These are phyloP conservation scores for Actenoides lindsayi DNA, from an alignment of 2,113 vertebrate genomes.

Conservation along the genomic window DNA sequence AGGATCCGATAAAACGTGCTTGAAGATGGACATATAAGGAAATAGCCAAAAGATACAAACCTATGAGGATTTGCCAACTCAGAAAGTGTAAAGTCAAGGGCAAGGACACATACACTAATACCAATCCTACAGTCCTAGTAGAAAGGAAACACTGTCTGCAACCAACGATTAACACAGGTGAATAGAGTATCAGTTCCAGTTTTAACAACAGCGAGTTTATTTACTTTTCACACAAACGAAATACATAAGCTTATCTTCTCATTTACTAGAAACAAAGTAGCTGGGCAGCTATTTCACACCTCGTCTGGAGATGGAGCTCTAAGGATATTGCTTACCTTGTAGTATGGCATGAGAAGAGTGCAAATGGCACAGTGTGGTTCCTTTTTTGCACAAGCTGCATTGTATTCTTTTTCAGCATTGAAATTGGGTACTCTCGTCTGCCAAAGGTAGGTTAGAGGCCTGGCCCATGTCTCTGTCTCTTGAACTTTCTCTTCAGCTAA, in stretches of 20 bases:
- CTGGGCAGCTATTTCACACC: not conserved
- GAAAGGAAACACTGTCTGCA: not conserved
- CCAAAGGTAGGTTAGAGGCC: conserved; percentile 91
- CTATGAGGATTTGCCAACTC: not conserved
- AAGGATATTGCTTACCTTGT: conserved; percentile 81
- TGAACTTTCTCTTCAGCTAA: conserved; percentile 80
- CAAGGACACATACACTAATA: not conserved
- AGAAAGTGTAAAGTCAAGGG: not conserved
- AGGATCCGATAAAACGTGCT: not conserved
- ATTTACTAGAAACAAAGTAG: not conserved
- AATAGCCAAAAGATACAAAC: not conserved
- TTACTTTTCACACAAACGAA: not conserved
- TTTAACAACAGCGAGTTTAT: not conserved
- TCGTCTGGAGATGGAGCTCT: not conserved
- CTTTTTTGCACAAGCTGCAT: conserved; percentile 80
- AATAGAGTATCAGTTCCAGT: not conserved
- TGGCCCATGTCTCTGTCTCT: conserved; percentile 91
- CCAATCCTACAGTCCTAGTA: rapidly evolving
- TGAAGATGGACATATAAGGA: not conserved
- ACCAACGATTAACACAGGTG: not conserved
- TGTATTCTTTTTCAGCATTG: conserved; percentile 90
- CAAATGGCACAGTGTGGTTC: conserved; percentile 92
- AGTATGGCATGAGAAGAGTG: conserved; percentile 93
- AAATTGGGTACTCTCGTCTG: conserved; percentile 85
- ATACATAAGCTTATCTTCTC: not conserved